Percentiles rank a stretch among this genome's conserved stretches.
phyloP scores from a whole-genome alignment of 1,140 invertebrate genomes.

The Mycetomoellerius zeteki region DNA sequence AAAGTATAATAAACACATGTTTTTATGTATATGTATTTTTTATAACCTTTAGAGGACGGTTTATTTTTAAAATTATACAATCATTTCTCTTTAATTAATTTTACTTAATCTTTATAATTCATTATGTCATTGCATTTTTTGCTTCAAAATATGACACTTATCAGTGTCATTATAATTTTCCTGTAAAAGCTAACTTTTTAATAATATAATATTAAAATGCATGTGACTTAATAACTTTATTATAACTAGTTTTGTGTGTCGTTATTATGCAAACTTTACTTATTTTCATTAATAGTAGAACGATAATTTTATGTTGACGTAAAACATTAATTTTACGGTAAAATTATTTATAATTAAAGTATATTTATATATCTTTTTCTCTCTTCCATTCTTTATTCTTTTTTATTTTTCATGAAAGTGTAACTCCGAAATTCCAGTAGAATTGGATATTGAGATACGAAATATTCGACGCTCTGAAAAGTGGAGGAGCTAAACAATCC shows the following conservation, averaged over 20 bases:
- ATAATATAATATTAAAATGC: background rate
- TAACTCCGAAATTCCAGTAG: constrained; percentile 26
- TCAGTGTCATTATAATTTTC: too few relatives aligned
- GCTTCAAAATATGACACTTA: too few relatives aligned
- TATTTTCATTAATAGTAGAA: background rate
- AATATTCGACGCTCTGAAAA: constrained; percentile 42
- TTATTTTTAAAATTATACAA: too few relatives aligned
- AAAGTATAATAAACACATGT: background rate
- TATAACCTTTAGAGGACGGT: too few relatives aligned
- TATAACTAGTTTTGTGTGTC: background rate
- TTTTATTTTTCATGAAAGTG: constrained; percentile 7
- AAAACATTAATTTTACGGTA: background rate
- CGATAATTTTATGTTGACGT: background rate
- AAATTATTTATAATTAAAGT: constrained; percentile 31
- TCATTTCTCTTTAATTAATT: too few relatives aligned
- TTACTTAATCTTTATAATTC: too few relatives aligned
- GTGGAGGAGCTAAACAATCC: constrained; percentile 27
- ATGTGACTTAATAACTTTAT: background rate
- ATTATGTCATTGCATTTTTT: too few relatives aligned
- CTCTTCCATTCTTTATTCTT: constrained; percentile 4
- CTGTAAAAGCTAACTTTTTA: too few relatives aligned
- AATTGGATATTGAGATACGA: constrained; percentile 30
- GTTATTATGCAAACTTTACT: background rate
- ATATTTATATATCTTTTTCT: background rate
- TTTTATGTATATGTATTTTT: background rate